phyloP scores from a whole-genome alignment of 2,888 invertebrate genomes.

The Metalampra italica region DNA sequence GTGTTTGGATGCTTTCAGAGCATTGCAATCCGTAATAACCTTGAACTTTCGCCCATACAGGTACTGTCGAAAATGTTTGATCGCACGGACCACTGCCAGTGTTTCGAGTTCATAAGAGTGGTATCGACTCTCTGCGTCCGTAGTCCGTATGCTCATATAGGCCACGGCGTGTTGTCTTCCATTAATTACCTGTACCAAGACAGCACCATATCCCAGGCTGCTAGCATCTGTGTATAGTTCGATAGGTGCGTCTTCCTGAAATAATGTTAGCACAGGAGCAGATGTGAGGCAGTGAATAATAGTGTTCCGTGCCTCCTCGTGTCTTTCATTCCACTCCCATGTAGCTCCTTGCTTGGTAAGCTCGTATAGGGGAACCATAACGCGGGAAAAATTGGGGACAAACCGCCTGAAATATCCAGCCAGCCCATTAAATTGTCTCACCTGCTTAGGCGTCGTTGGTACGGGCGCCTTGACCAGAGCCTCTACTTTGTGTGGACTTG shows the following conservation, averaged over 20 bases:
- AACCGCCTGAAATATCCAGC: slow-evolving; percentile 18
- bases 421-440: slow-evolving; percentile 21
- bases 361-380: slow-evolving; percentile 18
- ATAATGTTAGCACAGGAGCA: slow-evolving; percentile 15
- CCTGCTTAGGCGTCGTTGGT: slow-evolving; percentile 14
- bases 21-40: slow-evolving; percentile 11
- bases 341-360: slow-evolving; percentile 17
- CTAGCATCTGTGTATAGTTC: slow-evolving; percentile 13
- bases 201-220: slow-evolving; percentile 16
- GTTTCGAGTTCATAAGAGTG: slow-evolving; percentile 20
- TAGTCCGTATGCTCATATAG: slow-evolving; percentile 12
- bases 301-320: slow-evolving; percentile 15
- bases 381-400: slow-evolving; percentile 19
- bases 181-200: slow-evolving; percentile 10
- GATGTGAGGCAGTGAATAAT: slow-evolving; percentile 14
- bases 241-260: slow-evolving; percentile 11
- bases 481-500: background rate
- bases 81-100: slow-evolving; percentile 13
- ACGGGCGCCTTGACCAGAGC: background rate
- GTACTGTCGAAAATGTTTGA: slow-evolving; percentile 15
- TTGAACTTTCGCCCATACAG: slow-evolving; percentile 6
- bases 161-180: slow-evolving; percentile 8
- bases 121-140: slow-evolving; percentile 12
- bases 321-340: slow-evolving; percentile 17
- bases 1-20: slow-evolving; percentile 4